phyloP scores from a whole-genome alignment of 2,113 vertebrate genomes.

The Copsychus sechellarum region DNA sequence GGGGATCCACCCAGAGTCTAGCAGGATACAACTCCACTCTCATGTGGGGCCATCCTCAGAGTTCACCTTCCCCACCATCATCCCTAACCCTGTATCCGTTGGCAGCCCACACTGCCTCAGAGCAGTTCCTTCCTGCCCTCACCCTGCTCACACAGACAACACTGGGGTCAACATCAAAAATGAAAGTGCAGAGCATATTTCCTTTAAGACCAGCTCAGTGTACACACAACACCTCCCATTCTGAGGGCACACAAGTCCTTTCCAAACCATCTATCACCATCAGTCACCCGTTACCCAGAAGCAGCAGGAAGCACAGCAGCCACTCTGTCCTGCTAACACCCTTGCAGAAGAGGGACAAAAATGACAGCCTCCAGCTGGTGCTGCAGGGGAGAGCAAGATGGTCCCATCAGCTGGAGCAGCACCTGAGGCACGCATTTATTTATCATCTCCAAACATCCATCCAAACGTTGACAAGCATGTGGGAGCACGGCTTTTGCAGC shows the following conservation, averaged over 20 bases:
- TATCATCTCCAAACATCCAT: not conserved
- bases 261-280: not conserved
- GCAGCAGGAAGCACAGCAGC: not conserved
- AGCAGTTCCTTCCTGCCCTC: not conserved
- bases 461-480: accelerated
- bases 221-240: not conserved
- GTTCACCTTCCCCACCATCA: not conserved
- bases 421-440: accelerated
- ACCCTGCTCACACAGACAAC: not conserved
- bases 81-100: not conserved
- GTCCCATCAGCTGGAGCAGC: not conserved
- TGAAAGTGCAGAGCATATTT: not conserved
- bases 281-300: not conserved
- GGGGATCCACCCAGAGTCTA: not conserved
- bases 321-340: not conserved
- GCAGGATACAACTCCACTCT: accelerated
- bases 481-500: accelerated
- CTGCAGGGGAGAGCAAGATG: not conserved
- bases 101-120: accelerated
- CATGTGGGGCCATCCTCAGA: accelerated
- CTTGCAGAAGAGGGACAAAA: not conserved
- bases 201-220: not conserved
- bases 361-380: not conserved
- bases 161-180: accelerated
- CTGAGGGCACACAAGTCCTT: not conserved